Evolutionary conservation across 30 jellyfish, hydroid and myxozoan genomes (phyloP), one percentile per base, ranked within the genome.

Genomic region (Hydractinia symbiolongicarpus): DNA sequence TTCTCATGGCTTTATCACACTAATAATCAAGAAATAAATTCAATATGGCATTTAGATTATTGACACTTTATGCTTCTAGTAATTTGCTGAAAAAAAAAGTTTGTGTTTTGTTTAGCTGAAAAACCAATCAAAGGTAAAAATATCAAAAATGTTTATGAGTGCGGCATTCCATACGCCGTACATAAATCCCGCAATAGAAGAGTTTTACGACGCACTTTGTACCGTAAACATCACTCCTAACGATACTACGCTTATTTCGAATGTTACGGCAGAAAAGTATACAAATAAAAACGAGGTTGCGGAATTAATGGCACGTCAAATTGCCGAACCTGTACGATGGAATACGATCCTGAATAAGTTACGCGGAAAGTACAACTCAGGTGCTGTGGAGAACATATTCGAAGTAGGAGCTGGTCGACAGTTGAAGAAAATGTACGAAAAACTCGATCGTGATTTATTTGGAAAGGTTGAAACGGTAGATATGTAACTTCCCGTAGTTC

Each of bases 81-180:
- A 30, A 30, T 30, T 30, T 30, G 44, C 44, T 60, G 19, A 13
- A 13, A 1, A 60, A 14, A 60, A 60, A 13, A 0, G 11, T 50
- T 15, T 73, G 13, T 3, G 9, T 19, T 15, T 15, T 73, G 9
- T 20, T 17, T 40, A 15, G 16, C 21, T n/a, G 52, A 73, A 50
- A 53, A 14, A 60, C 19, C 70, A 14, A 60, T 60, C 70, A 13
- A 16, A 30, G 44, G 81, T 72, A 20, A 72, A 72, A 1, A 20
- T 72, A 17, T 10, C 81, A 8, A 72, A 75, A 66, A 75, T 92
- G 30, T 83, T 85, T 16, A 96, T 92, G 73, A 92, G 98, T 73
- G 98, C 96, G 1, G 98, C 98, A 55, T 92, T 92, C 77, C 98
- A 92, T 69, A 92, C 98, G 55, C 96, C 44, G 44, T 30, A 30